Base-by-base conservation (phyloP, 2,888 invertebrate genomes). In the Aporophyla lueneburgensis region DNA sequence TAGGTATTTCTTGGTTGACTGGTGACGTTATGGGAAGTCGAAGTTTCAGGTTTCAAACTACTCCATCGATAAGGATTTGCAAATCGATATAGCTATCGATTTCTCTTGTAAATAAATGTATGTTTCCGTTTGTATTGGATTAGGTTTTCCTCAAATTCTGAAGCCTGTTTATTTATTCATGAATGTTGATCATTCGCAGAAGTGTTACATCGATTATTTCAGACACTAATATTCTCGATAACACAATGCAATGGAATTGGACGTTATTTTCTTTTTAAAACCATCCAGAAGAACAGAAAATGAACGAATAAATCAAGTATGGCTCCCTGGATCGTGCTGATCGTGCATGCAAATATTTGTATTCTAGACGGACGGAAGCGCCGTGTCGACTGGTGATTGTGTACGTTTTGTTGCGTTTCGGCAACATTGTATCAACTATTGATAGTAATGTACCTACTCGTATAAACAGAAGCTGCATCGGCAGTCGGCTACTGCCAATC, bases 301-400 rank as follows among this genome's bases (percentile, higher is more conserved):
- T 71, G 67, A 63, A 70, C 59, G 67, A 81, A 85, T 74, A 78
- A 78, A 85, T 74, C 53, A 59, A 62, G 65, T 72, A 74, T 76
- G 65, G 81, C 76, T 69, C 66, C 72, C 73, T 70, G 74, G 58
- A 86, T 72, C 63, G 62, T 71, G 46, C 74, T 83, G n/a, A n/a
- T n/a, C n/a, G 63, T 79, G 61, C n/a, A n/a, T 89, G 88, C 89
- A 86, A 91, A 91, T 92, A 90, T 92, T 93, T 91, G 91, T 90
- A 87, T 84, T 91, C 91, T 86, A 91, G 91, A 92, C 92, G 91
- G 93, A 92, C 93, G 93, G 93, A 93, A 92, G 89, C 89, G 85
- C 86, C 87, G 88, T 89, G 91, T 91, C 90, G 76, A 81, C 73
- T 76, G 51, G 84, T 81, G 79, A 83, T 87, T 87, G 87, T 83